Base-by-base conservation (phyloP, 2,113 vertebrate genomes). In the Jacana jacana region DNA sequence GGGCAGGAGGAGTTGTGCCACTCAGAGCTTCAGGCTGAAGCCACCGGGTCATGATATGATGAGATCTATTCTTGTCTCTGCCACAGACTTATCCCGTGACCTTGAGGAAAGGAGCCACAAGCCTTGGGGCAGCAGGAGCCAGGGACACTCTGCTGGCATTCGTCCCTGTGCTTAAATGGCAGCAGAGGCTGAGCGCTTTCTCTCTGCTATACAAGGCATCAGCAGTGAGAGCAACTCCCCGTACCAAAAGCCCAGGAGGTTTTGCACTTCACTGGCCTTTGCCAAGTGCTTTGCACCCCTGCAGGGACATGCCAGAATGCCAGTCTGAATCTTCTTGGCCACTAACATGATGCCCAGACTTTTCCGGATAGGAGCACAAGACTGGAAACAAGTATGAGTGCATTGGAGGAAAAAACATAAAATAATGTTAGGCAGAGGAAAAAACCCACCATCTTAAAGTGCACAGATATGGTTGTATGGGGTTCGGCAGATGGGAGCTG, bases 71-170 rank as follows among this genome's bases (percentile, higher is more conserved):
- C 83, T 46, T 0, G 3, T 69, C 51, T 49, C 37, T 0, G 4
- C 30, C 2, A 0, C 1, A 0, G 46, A 13, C 28, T 83, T 39
- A 61, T 70, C 33, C 1, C 0, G 2, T 92, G 91, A 86, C 95
- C 95, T 93, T 92, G 95, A 77, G 79, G 76, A 33, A 68, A 76
- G 75, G 25, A 83, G 69, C 64, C 35, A 35, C 6, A 0, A 60
- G 37, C 40, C 49, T 14, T 5, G 0, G 71, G 39, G 33, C 49
- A 46, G 61, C 6, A 0, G 31, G 82, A 90, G 22, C 48, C 4
- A 0, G 40, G 63, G 42, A 66, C 11, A 0, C 42, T 83, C 12
- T 2, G 7, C 63, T 88, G 77, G 76, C 63, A 14, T 35, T 57
- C 1, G 0, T 64, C 64, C 44, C 33, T 6, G 30, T 16, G 66